Evolutionary conservation across 2,888 invertebrate species (phyloP).

Genomic region (Phengaris arion): DNA sequence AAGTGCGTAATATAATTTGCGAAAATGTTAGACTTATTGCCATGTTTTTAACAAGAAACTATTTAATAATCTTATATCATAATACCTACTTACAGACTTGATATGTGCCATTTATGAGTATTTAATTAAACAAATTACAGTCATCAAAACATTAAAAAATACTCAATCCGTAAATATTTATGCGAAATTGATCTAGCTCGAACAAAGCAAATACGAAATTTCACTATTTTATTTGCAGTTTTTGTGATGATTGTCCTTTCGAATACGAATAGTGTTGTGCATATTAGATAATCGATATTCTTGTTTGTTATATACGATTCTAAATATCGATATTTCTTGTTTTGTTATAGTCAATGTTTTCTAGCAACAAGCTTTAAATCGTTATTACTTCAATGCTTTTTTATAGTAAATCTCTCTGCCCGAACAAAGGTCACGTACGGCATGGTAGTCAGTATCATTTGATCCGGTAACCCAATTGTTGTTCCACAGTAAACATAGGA

Average conservation of each 20-base stretch:
- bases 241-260: conserved; percentile 4
- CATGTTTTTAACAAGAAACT: no score
- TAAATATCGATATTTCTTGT: not conserved
- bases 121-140: not conserved
- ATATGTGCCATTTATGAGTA: not conserved
- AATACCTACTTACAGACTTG: not conserved
- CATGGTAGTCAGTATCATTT: not conserved
- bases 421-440: conserved; percentile 12
- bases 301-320: not conserved
- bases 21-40: no score
- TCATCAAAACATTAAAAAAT: not conserved
- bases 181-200: not conserved
- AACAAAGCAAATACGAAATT: conserved; percentile 3
- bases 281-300: not conserved
- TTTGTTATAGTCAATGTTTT: not conserved
- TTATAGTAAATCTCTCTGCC: not conserved
- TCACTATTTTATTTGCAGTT: conserved; percentile 13
- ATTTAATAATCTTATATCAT: no score
- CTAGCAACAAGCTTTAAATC: not conserved
- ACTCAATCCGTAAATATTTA: not conserved
- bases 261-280: not conserved
- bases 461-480: conserved; percentile 11
- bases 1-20: no score
- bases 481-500: conserved; percentile 1
- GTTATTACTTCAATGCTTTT: not conserved